Evolutionary conservation across 1,140 invertebrate genomes (phyloP), one percentile per base, ranked within the genome.

Genomic region (Rhynchophorus ferrugineus): DNA sequence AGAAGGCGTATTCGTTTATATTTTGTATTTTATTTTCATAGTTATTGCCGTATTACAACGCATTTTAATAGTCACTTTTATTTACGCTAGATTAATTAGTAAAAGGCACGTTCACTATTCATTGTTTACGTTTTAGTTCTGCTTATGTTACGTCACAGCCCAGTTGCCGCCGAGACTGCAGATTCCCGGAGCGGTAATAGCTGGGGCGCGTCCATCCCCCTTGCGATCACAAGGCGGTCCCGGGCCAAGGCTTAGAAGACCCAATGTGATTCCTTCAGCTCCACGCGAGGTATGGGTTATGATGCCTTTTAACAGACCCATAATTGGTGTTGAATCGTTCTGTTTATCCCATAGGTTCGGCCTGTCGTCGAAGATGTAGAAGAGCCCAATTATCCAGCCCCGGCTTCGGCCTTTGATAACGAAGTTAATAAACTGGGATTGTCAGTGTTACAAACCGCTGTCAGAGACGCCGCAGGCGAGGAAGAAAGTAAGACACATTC

Each of bases 121-220:
- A 6, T 29, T 29, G 11, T 29, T 36, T 51, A 11, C 49, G 6
- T 58, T 49, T 16, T 44, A 62, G 58, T 42, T 55, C 45, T 46
- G 6, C 24, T n/a, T 60, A 17, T 33, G 46, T 36, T 46, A 42
- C 21, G 35, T 39, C 18, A 44, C 33, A 8, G 59, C 58, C 6
- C 67, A 69, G 56, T 8, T 64, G 22, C 66, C 67, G 3, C 62
- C 61, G 14, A 70, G 80, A 54, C 61, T 82, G 2, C 72, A 70
- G 56, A 80, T 83, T 46, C 78, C 80, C 0, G 81, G 80, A 5
- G 80, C 80, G 0, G 57, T 80, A n/a, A 57, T 72, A 9, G 29
- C 77, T 44, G 68, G 29, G 38, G 14, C 54, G 54, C 38, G 36
- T 24, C 56, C 62, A 13, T 41, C 41, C 1, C 58, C 53, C 5